Evolutionary conservation across 2,888 invertebrate genomes (phyloP), one percentile per base, ranked within the genome.

Genomic region (Drosophila melanosoma): DNA sequence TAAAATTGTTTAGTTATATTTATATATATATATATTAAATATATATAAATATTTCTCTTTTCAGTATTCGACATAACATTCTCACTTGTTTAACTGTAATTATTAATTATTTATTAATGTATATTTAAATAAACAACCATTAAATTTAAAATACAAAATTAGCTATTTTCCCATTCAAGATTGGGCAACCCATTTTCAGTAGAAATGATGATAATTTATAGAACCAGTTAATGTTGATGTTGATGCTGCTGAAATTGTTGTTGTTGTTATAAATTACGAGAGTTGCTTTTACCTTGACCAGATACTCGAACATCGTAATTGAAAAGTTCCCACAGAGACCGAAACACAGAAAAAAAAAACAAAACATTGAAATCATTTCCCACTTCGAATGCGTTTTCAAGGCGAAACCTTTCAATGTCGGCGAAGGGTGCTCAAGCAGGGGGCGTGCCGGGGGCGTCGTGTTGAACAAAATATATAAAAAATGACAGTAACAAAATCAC

Each of bases 331-430:
- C 82, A 78, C 81, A 71, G 75, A 62, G 58, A 70, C 65, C 61
- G 32, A 12, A 60, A 45, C 35, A 63, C 54, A 33, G 29, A 33
- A 1, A 64, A 60, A 45, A 53, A 63, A 64, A 38, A 67, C 77
- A 72, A 61, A 51, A 26, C 59, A 74, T 52, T 54, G 65, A 80
- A 66, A 86, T 83, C 86, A 85, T 88, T 83, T 83, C 83, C 86
- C 88, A 70, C 74, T 83, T 83, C 88, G 83, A 88, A 87, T 83
- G 77, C 86, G 77, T 67, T 81, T 74, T 69, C 83, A 83, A 83
- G 83, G 83, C 83, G 84, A 82, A 84, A 84, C 82, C 82, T 82
- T 82, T 82, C 87, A 87, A 82, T 82, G 82, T 64, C 85, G 64
- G 51, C 69, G 69, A 80, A 85, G 88, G 86, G 85, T 82, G 80